Evolutionary conservation across 37 sponge, comb jelly and placozoan genomes (phyloP), one percentile per base, ranked within the genome.

Genomic region (Axinella damicornis): DNA sequence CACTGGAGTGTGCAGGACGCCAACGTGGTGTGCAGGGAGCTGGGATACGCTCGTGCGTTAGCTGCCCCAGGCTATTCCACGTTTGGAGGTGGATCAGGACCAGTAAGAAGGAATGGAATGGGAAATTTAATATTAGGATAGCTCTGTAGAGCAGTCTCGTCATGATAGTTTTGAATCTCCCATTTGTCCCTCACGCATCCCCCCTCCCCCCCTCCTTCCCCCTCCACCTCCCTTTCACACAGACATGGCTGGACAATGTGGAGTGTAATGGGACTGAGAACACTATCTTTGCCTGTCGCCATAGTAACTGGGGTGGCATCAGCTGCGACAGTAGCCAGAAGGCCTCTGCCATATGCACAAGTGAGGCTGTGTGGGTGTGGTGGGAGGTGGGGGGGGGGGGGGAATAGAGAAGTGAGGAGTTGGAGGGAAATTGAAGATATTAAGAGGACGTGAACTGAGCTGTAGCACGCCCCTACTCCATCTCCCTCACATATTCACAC

Each of bases 221-320:
- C n/a, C n/a, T n/a, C n/a, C n/a, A n/a, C n/a, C n/a, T n/a, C n/a
- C n/a, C n/a, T n/a, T n/a, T n/a, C n/a, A n/a, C 35, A 0, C 64
- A 89, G 89, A 87, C 87, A 17, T 92, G 93, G 93, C 70, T 92
- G 61, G 69, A 73, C 41, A 65, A 84, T 59, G 71, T 92, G 5
- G 20, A 70, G 34, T 92, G 93, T 38, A 66, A 60, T 61, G 93
- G 88, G 18, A 72, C 74, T n/a, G 91, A 90, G 69, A 21, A 17
- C n/a, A 75, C 28, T 57, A 83, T 89, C 61, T 83, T 83, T 74
- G 76, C 77, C 0, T 89, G 89, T 39, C 39, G 5, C 34, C 65
- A 83, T n/a, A 37, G 62, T 18, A 73, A 35, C 56, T 89, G 83
- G 89, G 89, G 89, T 2, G 53, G 61, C 31, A 34, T n/a, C 60